phyloP scores from a whole-genome alignment of 2,797 vertebrate species.

The Sebastes variabilis region DNA sequence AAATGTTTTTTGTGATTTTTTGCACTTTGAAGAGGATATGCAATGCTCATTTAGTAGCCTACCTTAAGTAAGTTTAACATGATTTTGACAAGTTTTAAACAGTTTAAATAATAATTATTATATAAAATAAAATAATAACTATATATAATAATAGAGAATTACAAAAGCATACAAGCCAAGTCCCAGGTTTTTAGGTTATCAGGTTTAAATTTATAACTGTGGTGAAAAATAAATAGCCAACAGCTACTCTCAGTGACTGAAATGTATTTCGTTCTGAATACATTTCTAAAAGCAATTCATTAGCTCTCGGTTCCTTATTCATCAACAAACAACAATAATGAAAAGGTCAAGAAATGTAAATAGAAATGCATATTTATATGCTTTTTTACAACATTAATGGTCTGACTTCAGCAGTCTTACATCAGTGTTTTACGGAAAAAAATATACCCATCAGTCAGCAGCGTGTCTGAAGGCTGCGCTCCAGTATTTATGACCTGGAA shows the following conservation, averaged over 20 bases:
- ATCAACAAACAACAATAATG: conserved; percentile 2
- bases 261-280: background rate
- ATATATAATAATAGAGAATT: background rate
- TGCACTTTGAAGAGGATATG: background rate
- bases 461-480: conserved; percentile 20
- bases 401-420: background rate
- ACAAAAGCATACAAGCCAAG: background rate
- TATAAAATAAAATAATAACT: background rate
- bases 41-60: background rate
- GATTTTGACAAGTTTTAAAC: background rate
- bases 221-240: background rate
- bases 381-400: background rate
- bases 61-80: background rate
- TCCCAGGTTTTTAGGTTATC: background rate
- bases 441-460: conserved; percentile 47
- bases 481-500: conserved; percentile 54
- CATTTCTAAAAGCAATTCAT: conserved; percentile 7
- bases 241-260: background rate
- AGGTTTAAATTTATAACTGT: background rate
- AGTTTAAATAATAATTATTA: background rate
- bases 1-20: background rate
- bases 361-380: background rate
- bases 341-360: background rate
- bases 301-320: background rate
- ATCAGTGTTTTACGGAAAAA: conserved; percentile 26